Evolutionary conservation across 2,888 invertebrate genomes (phyloP).

Genomic region (Pammene aurita): DNA sequence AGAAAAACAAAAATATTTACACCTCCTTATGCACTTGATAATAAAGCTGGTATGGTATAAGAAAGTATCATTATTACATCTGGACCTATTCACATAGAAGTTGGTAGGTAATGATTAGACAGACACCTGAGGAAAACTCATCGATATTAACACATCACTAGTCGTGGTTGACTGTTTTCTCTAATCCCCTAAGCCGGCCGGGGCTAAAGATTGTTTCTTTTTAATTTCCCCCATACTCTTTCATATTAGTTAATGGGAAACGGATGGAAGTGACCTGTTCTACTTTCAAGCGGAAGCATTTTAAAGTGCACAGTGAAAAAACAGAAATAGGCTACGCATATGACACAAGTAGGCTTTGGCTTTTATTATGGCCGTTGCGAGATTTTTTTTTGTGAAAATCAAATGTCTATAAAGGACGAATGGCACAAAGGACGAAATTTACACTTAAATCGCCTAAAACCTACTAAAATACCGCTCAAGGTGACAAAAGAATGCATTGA

Average conservation of each 20-base stretch:
- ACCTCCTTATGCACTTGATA: no score
- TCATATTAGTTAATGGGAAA: constrained; percentile 29
- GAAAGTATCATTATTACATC: no score
- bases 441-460: no score
- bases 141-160: constrained; percentile 7
- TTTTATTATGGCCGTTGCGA: no score
- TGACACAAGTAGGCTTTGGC: no score
- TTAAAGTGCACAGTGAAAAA: constrained; percentile 1
- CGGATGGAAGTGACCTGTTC: constrained; percentile 5
- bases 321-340: background rate
- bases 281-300: background rate
- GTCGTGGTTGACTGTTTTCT: constrained; percentile 52
- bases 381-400: no score
- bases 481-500: no score
- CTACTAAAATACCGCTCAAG: no score
- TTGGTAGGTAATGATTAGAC: background rate
- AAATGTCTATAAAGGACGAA: no score
- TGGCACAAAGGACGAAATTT: no score
- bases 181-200: constrained; percentile 62
- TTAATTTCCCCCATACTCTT: constrained; percentile 51
- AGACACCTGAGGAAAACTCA: background rate
- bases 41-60: no score
- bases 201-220: constrained; percentile 53
- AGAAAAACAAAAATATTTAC: no score
- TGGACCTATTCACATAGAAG: background rate